Evolutionary conservation across 2,888 invertebrate species (phyloP).

Genomic region (Spialia ferax): DNA sequence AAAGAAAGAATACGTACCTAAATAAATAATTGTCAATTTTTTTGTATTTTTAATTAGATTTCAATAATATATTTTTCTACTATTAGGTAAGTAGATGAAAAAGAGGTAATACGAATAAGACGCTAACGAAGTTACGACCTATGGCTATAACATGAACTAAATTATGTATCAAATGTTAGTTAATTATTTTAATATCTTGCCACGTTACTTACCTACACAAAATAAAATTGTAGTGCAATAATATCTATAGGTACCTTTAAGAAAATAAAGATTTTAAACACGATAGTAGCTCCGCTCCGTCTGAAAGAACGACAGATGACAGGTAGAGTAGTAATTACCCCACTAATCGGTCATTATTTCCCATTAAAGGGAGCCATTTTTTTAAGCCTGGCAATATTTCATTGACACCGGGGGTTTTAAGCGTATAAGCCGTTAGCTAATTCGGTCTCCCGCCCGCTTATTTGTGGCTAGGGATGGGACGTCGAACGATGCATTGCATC

Average conservation of each 20-base stretch:
- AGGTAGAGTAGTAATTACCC: constrained; percentile 37
- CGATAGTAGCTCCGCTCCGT: constrained; percentile 11
- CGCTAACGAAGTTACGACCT: no score
- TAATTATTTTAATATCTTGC: no score
- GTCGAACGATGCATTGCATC: background rate
- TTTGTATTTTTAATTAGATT: no score
- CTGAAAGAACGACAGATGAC: constrained; percentile 29
- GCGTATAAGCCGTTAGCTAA: constrained; percentile 53
- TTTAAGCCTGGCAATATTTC: constrained; percentile 39
- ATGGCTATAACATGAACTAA: no score
- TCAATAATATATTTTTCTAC: no score
- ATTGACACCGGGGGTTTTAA: constrained; percentile 46
- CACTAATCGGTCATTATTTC: constrained; percentile 39
- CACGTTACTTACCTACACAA: no score
- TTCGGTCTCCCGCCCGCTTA: constrained; percentile 57
- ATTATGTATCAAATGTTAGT: no score
- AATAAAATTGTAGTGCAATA: background rate
- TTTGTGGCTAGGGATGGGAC: constrained; percentile 59
- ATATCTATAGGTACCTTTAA: background rate
- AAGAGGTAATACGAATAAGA: no score
- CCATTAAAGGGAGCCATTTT: constrained; percentile 38
- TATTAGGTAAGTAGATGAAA: no score
- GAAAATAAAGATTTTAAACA: constrained; percentile 33
- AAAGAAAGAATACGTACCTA: no score
- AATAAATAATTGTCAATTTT: no score